phyloP scores from a whole-genome alignment of 2,113 vertebrate species.

The Laticauda laticaudata region DNA sequence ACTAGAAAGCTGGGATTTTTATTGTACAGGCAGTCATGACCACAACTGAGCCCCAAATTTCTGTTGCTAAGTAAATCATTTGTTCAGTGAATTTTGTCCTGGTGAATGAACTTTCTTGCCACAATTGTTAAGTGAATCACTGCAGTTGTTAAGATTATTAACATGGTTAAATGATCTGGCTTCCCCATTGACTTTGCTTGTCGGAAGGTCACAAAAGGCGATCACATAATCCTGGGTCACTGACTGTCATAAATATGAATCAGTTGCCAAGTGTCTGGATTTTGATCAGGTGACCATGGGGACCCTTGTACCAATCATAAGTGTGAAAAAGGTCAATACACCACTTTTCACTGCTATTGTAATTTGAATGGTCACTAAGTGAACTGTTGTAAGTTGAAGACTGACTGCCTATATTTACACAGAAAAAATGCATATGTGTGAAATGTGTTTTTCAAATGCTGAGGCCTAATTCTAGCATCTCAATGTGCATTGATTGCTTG shows the following conservation, averaged over 20 bases:
- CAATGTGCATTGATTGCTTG: background rate
- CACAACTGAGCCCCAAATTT: background rate
- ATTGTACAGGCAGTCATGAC: background rate
- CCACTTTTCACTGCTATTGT: background rate
- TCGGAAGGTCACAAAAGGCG: background rate
- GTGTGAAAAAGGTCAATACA: background rate
- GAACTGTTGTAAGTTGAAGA: background rate
- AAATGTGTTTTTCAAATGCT: background rate
- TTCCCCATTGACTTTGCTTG: background rate
- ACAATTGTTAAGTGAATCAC: background rate
- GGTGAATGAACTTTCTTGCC: background rate
- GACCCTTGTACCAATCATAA: background rate
- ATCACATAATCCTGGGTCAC: background rate
- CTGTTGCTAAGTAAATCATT: background rate
- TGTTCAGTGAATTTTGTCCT: background rate
- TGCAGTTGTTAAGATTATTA: background rate
- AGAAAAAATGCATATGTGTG: background rate
- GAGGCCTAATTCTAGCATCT: background rate
- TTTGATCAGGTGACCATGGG: background rate
- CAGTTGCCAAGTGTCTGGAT: background rate
- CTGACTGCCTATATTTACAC: background rate
- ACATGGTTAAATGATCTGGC: background rate
- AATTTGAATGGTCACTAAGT: background rate
- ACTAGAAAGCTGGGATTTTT: background rate
- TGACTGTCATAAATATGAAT: background rate